These are phyloP conservation scores for Gymnocypris eckloni DNA, from an alignment of 2,797 vertebrate genomes.

Conservation along the genomic window DNA sequence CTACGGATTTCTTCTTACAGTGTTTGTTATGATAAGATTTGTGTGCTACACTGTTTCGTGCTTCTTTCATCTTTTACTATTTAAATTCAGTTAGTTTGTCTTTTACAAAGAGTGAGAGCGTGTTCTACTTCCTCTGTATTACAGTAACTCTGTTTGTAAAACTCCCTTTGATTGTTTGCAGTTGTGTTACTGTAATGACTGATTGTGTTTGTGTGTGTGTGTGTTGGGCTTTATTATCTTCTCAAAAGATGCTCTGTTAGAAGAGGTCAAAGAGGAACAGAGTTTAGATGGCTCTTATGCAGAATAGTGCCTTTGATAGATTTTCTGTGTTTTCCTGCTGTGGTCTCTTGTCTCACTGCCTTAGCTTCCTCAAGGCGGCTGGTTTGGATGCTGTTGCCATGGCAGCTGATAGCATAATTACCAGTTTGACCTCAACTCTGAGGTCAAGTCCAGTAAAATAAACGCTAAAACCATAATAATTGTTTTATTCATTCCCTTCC, in stretches of 20 bases:
- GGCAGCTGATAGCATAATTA: conserved; percentile 22
- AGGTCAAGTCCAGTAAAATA: not conserved
- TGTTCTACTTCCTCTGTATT: conserved; percentile 1
- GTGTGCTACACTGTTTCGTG: no score
- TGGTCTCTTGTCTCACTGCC: not conserved
- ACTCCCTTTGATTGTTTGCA: not conserved
- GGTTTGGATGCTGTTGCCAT: conserved; percentile 40
- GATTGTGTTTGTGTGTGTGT: conserved; percentile 18
- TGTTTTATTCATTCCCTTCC: not conserved
- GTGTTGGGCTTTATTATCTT: conserved; percentile 8
- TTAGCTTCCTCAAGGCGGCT: conserved; percentile 28
- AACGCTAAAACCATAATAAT: not conserved
- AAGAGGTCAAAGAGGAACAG: conserved; percentile 45
- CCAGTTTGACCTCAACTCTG: not conserved
- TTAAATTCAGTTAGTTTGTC: no score
- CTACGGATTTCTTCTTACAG: no score
- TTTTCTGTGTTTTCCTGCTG: conserved; percentile 16
- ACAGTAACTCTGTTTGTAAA: conserved; percentile 10
- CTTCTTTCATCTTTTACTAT: no score
- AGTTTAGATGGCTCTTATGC: conserved; percentile 31
- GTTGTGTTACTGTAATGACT: conserved; percentile 11
- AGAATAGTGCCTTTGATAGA: conserved; percentile 38
- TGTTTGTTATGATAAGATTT: no score
- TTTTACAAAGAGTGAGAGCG: not conserved
- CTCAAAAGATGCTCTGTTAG: conserved; percentile 48